Evolutionary conservation across 2,888 invertebrate species (phyloP).

Genomic region (Sialis fuliginosa): DNA sequence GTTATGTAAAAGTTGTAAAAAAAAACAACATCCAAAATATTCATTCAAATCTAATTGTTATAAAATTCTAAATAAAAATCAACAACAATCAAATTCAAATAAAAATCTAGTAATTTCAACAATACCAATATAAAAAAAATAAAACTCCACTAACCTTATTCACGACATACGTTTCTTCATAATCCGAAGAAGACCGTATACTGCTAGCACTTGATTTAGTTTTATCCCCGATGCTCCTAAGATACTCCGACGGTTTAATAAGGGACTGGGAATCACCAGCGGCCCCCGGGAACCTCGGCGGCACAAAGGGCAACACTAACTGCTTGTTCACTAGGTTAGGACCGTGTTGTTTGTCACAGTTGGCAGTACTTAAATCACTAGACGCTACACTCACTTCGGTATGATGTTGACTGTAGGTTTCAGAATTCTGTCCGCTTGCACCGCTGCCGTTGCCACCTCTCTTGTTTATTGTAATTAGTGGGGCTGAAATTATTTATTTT

Average conservation of each 20-base stretch:
- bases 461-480: not conserved
- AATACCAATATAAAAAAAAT: too few relatives aligned
- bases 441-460: slow-evolving; percentile 17
- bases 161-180: slow-evolving; percentile 18
- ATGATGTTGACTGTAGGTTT: slow-evolving; percentile 5
- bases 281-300: slow-evolving; percentile 64
- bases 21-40: too few relatives aligned
- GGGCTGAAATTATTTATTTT: too few relatives aligned
- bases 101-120: too few relatives aligned
- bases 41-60: too few relatives aligned
- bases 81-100: too few relatives aligned
- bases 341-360: slow-evolving; percentile 29
- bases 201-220: slow-evolving; percentile 31
- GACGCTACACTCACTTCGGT: slow-evolving; percentile 27
- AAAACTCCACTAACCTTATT: not conserved
- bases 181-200: slow-evolving; percentile 23
- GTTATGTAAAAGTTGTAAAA: too few relatives aligned
- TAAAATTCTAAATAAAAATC: too few relatives aligned
- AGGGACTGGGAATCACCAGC: slow-evolving; percentile 55
- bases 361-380: slow-evolving; percentile 21
- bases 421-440: slow-evolving; percentile 21
- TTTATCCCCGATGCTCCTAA: slow-evolving; percentile 60
- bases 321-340: slow-evolving; percentile 66
- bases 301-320: slow-evolving; percentile 74
- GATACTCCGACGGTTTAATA: slow-evolving; percentile 84